Base-by-base conservation (phyloP, 2,797 vertebrate genomes). In the Myiotriccus ornatus region DNA sequence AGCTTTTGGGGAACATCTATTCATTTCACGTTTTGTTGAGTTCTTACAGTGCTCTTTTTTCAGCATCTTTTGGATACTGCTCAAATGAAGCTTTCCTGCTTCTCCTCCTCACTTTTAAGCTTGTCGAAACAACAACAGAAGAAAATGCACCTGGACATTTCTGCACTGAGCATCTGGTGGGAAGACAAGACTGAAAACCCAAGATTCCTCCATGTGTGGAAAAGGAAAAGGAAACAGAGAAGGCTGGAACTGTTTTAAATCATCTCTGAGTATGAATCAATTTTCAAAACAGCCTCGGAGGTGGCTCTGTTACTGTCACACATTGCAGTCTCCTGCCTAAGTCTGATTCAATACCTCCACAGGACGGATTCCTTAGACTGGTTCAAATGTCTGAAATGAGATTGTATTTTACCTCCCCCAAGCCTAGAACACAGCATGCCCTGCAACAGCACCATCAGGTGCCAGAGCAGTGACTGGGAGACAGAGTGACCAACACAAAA, bases 401-500 rank as follows among this genome's bases (percentile, higher is more conserved):
- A 37, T 9, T 3, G 2, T 3, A 11, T 34, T 59, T 34, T 14
- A 27, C 32, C 25, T 74, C 20, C 15, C 46, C 5, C 39, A 30
- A 32, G 76, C 39, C 10, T 39, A 59, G 39, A 21, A 41, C 28
- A 63, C 3, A 25, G 15, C 0, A 0, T 22, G 24, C 14, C 21
- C 46, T n/a, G 24, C 0, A 3, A 55, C 15, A 75, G 57, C 41
- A 46, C 46, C 6, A 2, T 16, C 56, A 80, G 24, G 12, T 10
- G 14, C 23, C 53, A 77, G 34, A 70, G 62, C 25, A 67, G 43
- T 5, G 34, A 44, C 44, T 44, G 60, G 13, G 44, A 77, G 23
- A 32, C n/a, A 0, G 0, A 50, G n/a, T 37, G 68, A 73, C 30
- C 50, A n/a, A 30, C 17, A 55, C 46, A 73, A 9, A 87, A 59